Conservation (phyloP, 2,797 vertebrate genomes). For the Acipenser transmontanus region DNA sequence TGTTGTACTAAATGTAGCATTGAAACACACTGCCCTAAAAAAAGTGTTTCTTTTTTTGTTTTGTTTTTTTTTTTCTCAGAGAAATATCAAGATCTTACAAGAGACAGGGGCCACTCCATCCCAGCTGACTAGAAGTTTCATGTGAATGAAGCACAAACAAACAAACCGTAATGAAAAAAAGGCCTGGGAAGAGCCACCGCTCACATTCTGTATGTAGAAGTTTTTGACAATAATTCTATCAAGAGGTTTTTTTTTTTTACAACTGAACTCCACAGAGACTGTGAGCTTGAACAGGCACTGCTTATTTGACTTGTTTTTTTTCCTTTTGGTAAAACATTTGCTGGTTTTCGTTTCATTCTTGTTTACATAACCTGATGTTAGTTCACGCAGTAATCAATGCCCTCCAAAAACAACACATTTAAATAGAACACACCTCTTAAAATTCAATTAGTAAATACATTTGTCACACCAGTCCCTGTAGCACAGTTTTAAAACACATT, state of each 20-base stretch:
- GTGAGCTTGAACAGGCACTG: constrained; percentile 98
- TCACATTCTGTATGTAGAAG: constrained; percentile 78
- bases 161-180: constrained; percentile 54
- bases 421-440: constrained; percentile 73
- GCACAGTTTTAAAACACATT: constrained; percentile 72
- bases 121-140: constrained; percentile 73
- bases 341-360: constrained; percentile 77
- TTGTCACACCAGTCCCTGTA: constrained; percentile 76
- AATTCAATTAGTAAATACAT: constrained; percentile 69
- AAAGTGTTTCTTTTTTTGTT: constrained; percentile 70
- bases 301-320: constrained; percentile 71
- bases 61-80: constrained; percentile 77
- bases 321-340: constrained; percentile 67
- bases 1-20: constrained; percentile 78
- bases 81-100: constrained; percentile 64
- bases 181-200: constrained; percentile 70
- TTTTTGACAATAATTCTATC: constrained; percentile 79
- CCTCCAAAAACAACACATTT: constrained; percentile 71
- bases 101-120: constrained; percentile 65
- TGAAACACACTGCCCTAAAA: constrained; percentile 79
- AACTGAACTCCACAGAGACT: constrained; percentile 92
- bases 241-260: constrained; percentile 81
- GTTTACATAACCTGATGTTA: constrained; percentile 86
- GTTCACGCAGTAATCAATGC: constrained; percentile 83
- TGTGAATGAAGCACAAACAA: constrained; percentile 78